Evolutionary conservation across 2,888 invertebrate species (phyloP).

Genomic region (Cantharis lateralis): DNA sequence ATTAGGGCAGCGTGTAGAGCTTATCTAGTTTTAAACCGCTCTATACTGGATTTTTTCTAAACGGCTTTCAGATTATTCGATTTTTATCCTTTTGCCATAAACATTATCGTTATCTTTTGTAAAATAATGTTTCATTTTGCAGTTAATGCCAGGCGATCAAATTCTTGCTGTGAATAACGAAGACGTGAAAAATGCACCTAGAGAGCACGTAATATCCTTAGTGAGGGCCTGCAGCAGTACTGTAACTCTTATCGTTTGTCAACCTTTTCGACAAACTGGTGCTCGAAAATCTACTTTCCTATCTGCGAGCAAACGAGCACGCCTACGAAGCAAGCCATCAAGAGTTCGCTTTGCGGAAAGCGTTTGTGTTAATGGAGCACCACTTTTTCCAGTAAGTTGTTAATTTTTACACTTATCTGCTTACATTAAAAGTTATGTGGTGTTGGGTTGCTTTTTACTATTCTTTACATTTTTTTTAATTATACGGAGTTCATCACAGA

Average conservation of each 20-base stretch:
- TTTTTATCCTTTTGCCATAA: background rate
- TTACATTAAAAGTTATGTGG: background rate
- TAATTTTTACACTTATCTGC: background rate
- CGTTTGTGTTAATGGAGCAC: slow-evolving; percentile 83
- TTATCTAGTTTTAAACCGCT: background rate
- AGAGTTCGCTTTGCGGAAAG: slow-evolving; percentile 89
- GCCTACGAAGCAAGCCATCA: slow-evolving; percentile 78
- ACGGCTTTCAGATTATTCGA: background rate
- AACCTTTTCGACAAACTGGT: slow-evolving; percentile 66
- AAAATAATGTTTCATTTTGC: slow-evolving; percentile 37
- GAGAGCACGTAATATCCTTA: slow-evolving; percentile 87
- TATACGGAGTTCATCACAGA: background rate
- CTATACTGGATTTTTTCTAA: background rate
- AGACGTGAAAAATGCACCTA: slow-evolving; percentile 82
- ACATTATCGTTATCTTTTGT: background rate
- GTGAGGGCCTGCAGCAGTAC: slow-evolving; percentile 80
- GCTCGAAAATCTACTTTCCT: slow-evolving; percentile 80
- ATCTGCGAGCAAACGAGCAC: slow-evolving; percentile 85
- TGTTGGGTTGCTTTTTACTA: background rate
- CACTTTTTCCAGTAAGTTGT: slow-evolving; percentile 73
- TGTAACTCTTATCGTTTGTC: slow-evolving; percentile 80
- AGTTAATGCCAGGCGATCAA: slow-evolving; percentile 88
- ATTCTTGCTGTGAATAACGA: slow-evolving; percentile 89
- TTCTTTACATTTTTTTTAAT: background rate
- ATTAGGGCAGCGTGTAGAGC: too few relatives aligned